These are phyloP conservation scores for Pyxicephalus adspersus DNA, from an alignment of 2,113 vertebrate genomes.

Conservation along the genomic window DNA sequence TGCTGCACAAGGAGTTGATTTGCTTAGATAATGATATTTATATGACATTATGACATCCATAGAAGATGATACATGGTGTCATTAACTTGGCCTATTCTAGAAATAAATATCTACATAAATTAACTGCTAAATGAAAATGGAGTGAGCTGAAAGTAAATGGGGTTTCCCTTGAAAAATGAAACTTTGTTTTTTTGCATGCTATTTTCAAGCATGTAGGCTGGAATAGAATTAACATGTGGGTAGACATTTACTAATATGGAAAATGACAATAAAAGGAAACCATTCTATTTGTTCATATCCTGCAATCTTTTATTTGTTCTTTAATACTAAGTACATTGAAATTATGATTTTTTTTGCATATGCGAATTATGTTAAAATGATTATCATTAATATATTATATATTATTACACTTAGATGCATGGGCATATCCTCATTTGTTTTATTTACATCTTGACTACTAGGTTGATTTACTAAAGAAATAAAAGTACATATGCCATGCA, in stretches of 20 bases:
- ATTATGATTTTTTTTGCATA: no score
- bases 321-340: background rate
- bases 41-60: constrained; percentile 52
- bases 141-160: constrained; percentile 36
- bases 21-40: constrained; percentile 55
- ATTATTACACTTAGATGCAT: no score
- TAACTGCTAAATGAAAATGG: constrained; percentile 47
- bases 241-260: constrained; percentile 1
- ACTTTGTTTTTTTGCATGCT: constrained; percentile 24
- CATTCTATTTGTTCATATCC: background rate
- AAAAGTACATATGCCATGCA: no score
- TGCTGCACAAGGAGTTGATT: constrained; percentile 43
- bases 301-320: background rate
- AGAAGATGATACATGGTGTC: constrained; percentile 54
- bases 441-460: no score
- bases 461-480: no score
- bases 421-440: no score
- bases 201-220: constrained; percentile 37
- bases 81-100: constrained; percentile 49
- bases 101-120: constrained; percentile 55
- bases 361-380: no score
- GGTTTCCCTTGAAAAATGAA: constrained; percentile 47
- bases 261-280: background rate
- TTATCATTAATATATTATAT: no score
- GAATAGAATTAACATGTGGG: constrained; percentile 2